A percentile compares a stretch with the other conserved stretches of the same genome.
Evolutionary conservation across 2,113 vertebrate species (phyloP).

Genomic region (Mystacornis crossleyi): DNA sequence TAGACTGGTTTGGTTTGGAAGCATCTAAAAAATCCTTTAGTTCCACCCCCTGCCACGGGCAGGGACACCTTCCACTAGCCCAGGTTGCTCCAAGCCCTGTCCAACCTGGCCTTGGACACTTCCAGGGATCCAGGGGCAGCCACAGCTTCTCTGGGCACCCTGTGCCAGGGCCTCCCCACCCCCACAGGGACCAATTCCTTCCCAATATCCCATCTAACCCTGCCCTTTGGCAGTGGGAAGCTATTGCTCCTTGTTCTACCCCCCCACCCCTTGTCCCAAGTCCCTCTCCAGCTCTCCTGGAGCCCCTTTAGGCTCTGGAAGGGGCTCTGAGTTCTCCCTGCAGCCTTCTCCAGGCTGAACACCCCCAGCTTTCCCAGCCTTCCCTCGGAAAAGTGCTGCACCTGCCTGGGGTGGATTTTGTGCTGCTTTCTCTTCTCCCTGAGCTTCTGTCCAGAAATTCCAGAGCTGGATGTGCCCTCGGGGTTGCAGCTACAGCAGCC

Average conservation of each 20-base stretch:
- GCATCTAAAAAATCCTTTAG: not conserved
- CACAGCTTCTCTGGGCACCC: not conserved
- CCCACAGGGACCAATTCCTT: accelerated
- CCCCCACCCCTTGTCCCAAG: not conserved
- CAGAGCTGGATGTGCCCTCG: not conserved
- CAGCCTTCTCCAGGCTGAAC: not conserved
- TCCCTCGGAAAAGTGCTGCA: not conserved
- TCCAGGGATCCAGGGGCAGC: not conserved
- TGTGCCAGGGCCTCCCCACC: accelerated
- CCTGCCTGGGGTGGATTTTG: not conserved
- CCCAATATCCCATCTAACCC: accelerated
- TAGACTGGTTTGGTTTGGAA: not conserved
- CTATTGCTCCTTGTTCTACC: not conserved
- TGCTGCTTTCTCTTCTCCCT: not conserved
- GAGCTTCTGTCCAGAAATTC: not conserved
- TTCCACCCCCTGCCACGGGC: too few species aligned
- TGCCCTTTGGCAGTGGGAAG: not conserved
- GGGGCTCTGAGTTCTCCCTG: not conserved
- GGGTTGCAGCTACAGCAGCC: not conserved
- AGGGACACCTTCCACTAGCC: not conserved
- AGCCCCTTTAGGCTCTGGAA: not conserved
- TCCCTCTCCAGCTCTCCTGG: not conserved
- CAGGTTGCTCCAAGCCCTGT: accelerated
- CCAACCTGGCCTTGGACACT: not conserved
- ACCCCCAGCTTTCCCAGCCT: not conserved